Evolutionary conservation across 2,888 invertebrate species (phyloP), one percentile per base, ranked within the genome.

Genomic region (Melipona bicolor): DNA sequence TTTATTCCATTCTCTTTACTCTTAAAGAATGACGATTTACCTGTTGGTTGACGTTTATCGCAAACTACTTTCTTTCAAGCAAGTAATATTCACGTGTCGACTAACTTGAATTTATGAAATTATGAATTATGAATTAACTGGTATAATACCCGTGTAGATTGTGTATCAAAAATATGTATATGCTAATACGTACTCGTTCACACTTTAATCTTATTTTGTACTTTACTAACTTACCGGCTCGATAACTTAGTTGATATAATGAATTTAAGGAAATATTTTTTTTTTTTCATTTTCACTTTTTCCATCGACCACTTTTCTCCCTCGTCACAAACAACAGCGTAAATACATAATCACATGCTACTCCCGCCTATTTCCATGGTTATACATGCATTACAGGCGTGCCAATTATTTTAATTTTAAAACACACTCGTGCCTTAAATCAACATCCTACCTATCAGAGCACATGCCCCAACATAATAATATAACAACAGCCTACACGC

Each of bases 351-450:
- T 64, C 21, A 64, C 19, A 64, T 21, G 36, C n/a, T 59, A n/a
- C 32, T 32, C 21, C 64, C 32, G 5, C 13, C 64, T 13, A 32
- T 64, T 64, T 32, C 19, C 64, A 64, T 36, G n/a, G n/a, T 65
- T 65, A n/a, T 65, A n/a, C 36, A n/a, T 36, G 43, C 21, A 15
- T 65, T 65, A 65, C 36, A 65, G n/a, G 64, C 36, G 32, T 65
- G n/a, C 36, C 36, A 36, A 43, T 65, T 65, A 65, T 36, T 65
- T 65, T 36, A 65, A 43, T 65, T 36, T 36, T 1, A 65, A 43
- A 43, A 43, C n/a, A 36, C n/a, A 19, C 64, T 36, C 4, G 5
- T 65, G 21, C 13, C 64, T 36, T 65, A 65, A 65, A 65, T 65
- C 64, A 65, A 65, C 64, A 64, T 32, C 21, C 11, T 21, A 27